phyloP scores from a whole-genome alignment of 2,797 vertebrate genomes.

The Carcharodon carcharias region DNA sequence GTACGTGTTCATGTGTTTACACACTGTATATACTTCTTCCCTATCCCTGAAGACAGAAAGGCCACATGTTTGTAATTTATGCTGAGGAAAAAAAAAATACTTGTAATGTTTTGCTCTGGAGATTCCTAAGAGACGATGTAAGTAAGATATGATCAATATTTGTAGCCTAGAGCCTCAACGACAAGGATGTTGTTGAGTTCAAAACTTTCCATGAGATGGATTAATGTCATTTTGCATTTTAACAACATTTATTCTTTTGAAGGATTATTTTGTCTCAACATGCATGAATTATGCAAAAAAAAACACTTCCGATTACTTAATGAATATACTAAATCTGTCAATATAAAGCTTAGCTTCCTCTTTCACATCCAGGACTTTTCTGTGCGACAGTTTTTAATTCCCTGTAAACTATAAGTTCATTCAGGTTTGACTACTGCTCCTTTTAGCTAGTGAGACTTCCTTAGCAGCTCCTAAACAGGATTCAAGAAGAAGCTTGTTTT shows the following conservation, averaged over 20 bases:
- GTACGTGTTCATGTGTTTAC: neutral
- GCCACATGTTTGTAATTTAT: slow-evolving; percentile 32
- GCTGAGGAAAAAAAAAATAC: neutral
- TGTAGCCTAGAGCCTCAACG: slow-evolving; percentile 7
- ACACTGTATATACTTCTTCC: neutral
- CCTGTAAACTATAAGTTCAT: neutral
- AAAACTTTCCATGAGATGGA: neutral
- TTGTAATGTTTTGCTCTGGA: neutral
- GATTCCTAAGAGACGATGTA: slow-evolving; percentile 13
- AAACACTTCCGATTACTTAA: neutral
- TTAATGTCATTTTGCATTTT: neutral
- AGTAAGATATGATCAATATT: neutral
- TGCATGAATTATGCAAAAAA: neutral
- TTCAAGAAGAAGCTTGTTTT: neutral
- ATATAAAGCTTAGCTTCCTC: neutral
- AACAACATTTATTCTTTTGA: neutral
- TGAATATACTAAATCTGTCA: neutral
- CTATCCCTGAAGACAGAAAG: neutral
- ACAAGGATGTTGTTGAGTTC: neutral
- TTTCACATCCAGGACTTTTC: neutral
- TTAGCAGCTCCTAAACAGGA: neutral
- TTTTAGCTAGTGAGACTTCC: neutral
- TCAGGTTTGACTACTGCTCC: too few species aligned
- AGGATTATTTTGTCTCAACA: neutral
- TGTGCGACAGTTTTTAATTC: neutral